Percentiles rank a stretch among this genome's conserved stretches.
These are phyloP conservation scores for Nephrotoma appendiculata DNA, from an alignment of 2,888 invertebrate species.

Conservation along the genomic window DNA sequence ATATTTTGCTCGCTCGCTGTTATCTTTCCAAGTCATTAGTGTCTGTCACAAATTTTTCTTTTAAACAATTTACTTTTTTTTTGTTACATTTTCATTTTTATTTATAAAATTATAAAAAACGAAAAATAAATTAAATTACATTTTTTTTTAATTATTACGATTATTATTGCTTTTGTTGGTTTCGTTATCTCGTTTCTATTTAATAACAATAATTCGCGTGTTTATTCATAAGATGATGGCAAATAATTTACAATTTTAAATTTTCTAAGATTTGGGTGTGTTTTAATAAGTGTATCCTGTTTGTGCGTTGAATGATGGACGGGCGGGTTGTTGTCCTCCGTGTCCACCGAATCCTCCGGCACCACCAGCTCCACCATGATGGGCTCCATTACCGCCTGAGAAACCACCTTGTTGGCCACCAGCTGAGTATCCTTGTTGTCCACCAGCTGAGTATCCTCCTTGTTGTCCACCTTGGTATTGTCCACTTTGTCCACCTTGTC, in stretches of 20 bases:
- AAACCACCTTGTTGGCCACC: constrained; percentile 3
- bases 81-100: neutral
- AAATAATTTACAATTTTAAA: neutral
- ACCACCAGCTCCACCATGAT: neutral
- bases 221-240: neutral
- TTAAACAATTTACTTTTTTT: neutral
- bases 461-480: constrained; percentile 2
- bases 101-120: neutral
- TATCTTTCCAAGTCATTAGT: neutral
- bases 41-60: neutral
- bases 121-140: neutral
- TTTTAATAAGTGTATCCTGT: constrained; percentile 5
- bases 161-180: neutral
- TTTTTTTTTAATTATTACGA: neutral
- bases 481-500: neutral
- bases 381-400: neutral
- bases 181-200: neutral
- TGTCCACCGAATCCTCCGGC: neutral
- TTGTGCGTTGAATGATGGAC: neutral
- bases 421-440: neutral
- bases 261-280: neutral
- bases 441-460: constrained; percentile 5
- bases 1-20: neutral
- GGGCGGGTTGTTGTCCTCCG: neutral
- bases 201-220: neutral